These are phyloP conservation scores for Phrynosoma platyrhinos DNA, from an alignment of 2,113 vertebrate species.

Conservation along the genomic window DNA sequence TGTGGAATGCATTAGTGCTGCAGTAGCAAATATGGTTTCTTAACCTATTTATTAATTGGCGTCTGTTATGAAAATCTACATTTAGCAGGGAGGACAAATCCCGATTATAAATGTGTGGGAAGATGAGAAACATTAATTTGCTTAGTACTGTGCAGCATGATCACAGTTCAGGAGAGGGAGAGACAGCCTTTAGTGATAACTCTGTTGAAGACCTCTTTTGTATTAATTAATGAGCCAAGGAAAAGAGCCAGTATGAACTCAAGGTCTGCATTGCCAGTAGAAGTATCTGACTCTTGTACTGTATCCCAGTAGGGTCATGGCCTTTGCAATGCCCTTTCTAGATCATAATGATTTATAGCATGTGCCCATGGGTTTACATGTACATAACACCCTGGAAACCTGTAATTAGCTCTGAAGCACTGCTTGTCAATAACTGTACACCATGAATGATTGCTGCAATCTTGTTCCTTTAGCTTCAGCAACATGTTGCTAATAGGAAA, in stretches of 20 bases:
- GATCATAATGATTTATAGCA: conserved; percentile 21
- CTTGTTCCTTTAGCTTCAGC: conserved; percentile 6
- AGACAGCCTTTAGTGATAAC: not conserved
- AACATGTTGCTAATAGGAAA: conserved; percentile 5
- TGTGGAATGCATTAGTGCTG: not conserved
- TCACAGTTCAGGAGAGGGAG: not conserved
- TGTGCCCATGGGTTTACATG: not conserved
- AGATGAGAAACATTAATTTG: too few relatives aligned
- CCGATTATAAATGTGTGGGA: not conserved
- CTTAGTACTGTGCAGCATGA: not conserved
- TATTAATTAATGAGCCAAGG: not conserved
- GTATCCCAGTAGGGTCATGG: not conserved
- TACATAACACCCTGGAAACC: not conserved
- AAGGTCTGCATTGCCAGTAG: not conserved
- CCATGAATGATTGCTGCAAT: conserved; percentile 21
- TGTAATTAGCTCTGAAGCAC: conserved; percentile 25
- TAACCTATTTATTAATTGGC: not conserved
- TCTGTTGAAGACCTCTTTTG: not conserved
- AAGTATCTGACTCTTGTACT: not conserved
- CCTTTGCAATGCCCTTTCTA: conserved; percentile 12
- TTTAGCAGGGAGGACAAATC: not conserved
- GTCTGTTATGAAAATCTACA: not conserved
- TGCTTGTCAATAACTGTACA: conserved; percentile 13
- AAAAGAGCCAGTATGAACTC: not conserved
- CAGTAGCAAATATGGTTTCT: not conserved